Percentiles rank a stretch among this genome's conserved stretches.
Conservation (phyloP, 2,797 vertebrate genomes). For the Buceros bicornis region DNA sequence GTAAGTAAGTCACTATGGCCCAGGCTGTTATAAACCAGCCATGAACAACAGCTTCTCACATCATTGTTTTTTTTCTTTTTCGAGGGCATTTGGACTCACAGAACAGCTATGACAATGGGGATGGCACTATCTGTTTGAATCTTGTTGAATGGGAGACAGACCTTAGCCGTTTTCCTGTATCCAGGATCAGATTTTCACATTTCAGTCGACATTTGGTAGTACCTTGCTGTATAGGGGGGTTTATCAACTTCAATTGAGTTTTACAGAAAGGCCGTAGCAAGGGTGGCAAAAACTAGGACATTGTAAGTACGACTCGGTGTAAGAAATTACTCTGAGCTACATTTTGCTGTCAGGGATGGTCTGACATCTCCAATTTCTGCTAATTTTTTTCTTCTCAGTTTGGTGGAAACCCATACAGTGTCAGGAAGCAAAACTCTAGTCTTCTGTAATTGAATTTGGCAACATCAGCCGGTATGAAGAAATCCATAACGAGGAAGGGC, state of each 20-base stretch:
- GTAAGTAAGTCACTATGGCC: background rate
- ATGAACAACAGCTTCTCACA: background rate
- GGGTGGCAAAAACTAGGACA: background rate
- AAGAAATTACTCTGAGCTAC: background rate
- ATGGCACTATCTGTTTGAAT: background rate
- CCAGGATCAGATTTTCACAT: background rate
- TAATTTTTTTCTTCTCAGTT: background rate
- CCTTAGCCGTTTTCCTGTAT: background rate
- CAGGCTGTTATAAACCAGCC: background rate
- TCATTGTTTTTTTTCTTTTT: background rate
- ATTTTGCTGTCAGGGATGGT: background rate
- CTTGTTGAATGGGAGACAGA: background rate
- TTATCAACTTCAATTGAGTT: background rate
- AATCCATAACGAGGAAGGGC: background rate
- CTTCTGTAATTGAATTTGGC: background rate
- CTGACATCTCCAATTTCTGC: background rate
- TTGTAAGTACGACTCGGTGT: background rate
- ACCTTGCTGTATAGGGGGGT: background rate
- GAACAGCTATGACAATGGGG: background rate
- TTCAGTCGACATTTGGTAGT: background rate
- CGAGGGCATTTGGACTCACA: background rate
- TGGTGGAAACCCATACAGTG: background rate
- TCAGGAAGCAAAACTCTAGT: background rate
- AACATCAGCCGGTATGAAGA: background rate
- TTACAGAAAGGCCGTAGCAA: accelerated